Evolutionary conservation across 2,888 invertebrate species (phyloP), one percentile per base, ranked within the genome.

Genomic region (Drosophila macrospina): DNA sequence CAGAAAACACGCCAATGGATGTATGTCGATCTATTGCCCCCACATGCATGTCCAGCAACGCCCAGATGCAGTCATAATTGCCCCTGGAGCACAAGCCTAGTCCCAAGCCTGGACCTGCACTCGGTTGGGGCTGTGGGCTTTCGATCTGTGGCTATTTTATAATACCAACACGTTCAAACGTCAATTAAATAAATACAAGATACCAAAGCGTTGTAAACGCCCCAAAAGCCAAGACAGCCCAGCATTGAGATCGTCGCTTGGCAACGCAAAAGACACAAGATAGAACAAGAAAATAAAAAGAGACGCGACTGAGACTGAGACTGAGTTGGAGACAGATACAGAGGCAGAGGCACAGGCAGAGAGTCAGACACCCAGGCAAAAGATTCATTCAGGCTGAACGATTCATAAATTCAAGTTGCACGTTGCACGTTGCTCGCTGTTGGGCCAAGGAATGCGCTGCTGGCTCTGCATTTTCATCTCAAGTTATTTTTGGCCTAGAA

Each of bases 121-220:
- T 26, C 20, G 57, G 60, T 55, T 57, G 30, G 11, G 6, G 24
- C 24, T 39, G 48, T 11, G 50, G 42, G 36, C 44, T 60, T 16
- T 50, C 42, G 54, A 34, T 54, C 41, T 54, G 47, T 73, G 88
- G 69, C 80, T 86, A 79, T 83, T 86, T 84, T 84, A 77, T 84
- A 84, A 88, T 84, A 80, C 83, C 83, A 84, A 88, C 83, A 86
- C 85, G 88, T 86, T 77, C 79, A 84, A 84, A 86, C 85, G 85
- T 86, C 85, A 86, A 86, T 86, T 86, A 86, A 86, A 86, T 86
- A 86, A 81, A 80, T 88, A 86, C 88, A 86, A 86, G 85, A 86
- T 86, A 84, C 85, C 85, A 86, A 86, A 84, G 85, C 88, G 87
- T 84, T 84, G 84, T 84, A 84, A 88, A 86, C 84, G 84, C 86